A percentile compares a stretch with the other conserved stretches of the same genome.
These are phyloP conservation scores for Fabriciana adippe DNA, from an alignment of 2,888 invertebrate genomes.

Conservation along the genomic window DNA sequence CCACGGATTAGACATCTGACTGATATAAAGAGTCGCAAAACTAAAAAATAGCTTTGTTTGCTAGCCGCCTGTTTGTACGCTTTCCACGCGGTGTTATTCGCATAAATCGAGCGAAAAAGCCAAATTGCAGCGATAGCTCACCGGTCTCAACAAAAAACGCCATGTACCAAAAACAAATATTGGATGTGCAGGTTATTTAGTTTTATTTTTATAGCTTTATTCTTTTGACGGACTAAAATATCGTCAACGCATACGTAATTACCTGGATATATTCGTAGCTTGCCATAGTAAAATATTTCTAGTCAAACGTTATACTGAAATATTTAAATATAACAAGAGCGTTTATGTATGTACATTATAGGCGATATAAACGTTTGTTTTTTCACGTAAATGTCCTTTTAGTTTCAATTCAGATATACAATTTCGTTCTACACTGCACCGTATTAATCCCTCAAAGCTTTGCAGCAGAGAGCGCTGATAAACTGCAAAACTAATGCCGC, in stretches of 20 bases:
- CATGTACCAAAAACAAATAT: conserved; percentile 71
- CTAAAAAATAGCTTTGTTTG: conserved; percentile 68
- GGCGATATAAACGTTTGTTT: conserved; percentile 44
- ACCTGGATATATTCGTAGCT: conserved; percentile 15
- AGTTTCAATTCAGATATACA: conserved; percentile 38
- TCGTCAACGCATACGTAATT: conserved; percentile 36
- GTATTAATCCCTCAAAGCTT: conserved; percentile 80
- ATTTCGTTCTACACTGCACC: conserved; percentile 61
- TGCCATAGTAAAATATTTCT: not conserved
- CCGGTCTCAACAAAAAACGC: conserved; percentile 73
- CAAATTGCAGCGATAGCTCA: conserved; percentile 76
- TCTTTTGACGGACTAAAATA: conserved; percentile 46
- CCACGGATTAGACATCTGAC: conserved; percentile 62
- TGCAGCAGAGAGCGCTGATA: conserved; percentile 70
- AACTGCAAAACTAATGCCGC: conserved; percentile 76
- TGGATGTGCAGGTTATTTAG: conserved; percentile 61
- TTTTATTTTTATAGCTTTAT: conserved; percentile 57
- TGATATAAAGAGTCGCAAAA: conserved; percentile 67
- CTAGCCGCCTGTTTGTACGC: conserved; percentile 75
- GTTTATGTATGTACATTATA: conserved; percentile 5
- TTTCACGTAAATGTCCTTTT: too few relatives aligned
- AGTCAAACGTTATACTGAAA: not conserved
- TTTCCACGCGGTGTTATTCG: conserved; percentile 73
- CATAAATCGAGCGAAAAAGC: conserved; percentile 77
- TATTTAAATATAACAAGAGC: conserved; percentile 19